Conservation (phyloP, 1,140 invertebrate genomes). For the Drosophila punjabiensis region DNA sequence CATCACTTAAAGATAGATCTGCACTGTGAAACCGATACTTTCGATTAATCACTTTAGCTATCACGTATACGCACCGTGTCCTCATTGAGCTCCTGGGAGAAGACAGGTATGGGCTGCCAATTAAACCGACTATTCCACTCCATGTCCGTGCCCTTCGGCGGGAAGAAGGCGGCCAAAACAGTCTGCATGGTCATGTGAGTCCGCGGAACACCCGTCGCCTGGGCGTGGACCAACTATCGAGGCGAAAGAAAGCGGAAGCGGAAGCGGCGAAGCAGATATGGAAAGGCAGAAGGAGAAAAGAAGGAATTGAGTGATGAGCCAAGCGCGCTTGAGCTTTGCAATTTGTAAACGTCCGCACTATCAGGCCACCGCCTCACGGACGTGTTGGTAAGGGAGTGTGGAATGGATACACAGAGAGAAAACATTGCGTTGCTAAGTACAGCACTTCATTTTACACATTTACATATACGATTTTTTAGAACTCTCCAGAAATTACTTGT, state of each 20-base stretch:
- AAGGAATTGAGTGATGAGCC: slow-evolving; percentile 80
- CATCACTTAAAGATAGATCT: neutral
- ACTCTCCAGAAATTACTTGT: too few relatives aligned
- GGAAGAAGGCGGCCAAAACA: slow-evolving; percentile 90
- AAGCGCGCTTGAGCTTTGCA: slow-evolving; percentile 76
- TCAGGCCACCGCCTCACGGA: slow-evolving; percentile 55
- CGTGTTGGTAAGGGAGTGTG: slow-evolving; percentile 13
- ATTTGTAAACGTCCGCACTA: slow-evolving; percentile 82
- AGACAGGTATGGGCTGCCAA: slow-evolving; percentile 92
- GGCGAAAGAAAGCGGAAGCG: slow-evolving; percentile 3
- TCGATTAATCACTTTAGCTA: slow-evolving; percentile 26
- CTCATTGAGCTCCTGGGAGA: slow-evolving; percentile 87
- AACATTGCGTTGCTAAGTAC: neutral
- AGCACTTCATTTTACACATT: neutral
- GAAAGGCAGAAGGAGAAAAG: slow-evolving; percentile 24
- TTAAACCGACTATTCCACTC: slow-evolving; percentile 87
- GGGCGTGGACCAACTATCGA: slow-evolving; percentile 87
- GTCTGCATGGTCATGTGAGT: slow-evolving; percentile 91
- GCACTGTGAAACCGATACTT: neutral
- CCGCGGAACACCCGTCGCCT: slow-evolving; percentile 90
- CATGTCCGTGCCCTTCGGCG: slow-evolving; percentile 87
- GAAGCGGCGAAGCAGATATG: slow-evolving; percentile 11
- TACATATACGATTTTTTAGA: neutral
- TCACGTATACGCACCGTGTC: slow-evolving; percentile 87
- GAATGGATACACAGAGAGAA: slow-evolving; percentile 27